phyloP scores from a whole-genome alignment of 2,797 vertebrate genomes.

The Merluccius polli region DNA sequence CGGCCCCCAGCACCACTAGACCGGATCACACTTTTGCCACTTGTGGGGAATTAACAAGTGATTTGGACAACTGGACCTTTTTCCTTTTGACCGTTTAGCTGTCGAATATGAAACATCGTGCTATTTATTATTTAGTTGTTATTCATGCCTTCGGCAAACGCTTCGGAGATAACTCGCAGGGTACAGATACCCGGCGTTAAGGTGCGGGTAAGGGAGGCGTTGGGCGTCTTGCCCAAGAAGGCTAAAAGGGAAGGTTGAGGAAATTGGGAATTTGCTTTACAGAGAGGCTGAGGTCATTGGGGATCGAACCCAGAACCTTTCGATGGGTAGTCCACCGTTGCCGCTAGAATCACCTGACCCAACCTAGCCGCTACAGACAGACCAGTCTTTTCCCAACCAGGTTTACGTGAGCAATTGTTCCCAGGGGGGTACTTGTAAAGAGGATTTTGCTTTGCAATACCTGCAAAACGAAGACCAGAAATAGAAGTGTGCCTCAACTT shows the following conservation, averaged over 20 bases:
- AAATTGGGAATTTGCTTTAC: not conserved
- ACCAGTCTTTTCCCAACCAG: not conserved
- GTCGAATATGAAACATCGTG: not conserved
- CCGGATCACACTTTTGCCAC: constrained; percentile 17
- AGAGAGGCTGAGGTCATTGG: not conserved
- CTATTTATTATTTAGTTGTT: not conserved
- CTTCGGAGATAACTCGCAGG: not conserved
- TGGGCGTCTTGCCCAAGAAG: not conserved
- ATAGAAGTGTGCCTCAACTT: not conserved
- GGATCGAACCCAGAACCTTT: not conserved
- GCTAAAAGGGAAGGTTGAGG: not conserved
- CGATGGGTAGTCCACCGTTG: not conserved
- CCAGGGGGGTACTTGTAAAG: not conserved
- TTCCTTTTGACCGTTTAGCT: not conserved
- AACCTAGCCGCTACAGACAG: not conserved
- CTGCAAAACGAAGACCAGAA: not conserved
- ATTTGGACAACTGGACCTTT: not conserved
- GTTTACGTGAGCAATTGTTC: not conserved
- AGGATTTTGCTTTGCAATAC: not conserved
- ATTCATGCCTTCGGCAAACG: not conserved
- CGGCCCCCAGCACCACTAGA: constrained; percentile 40
- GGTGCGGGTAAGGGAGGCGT: not conserved
- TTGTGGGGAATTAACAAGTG: constrained; percentile 21
- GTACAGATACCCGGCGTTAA: not conserved
- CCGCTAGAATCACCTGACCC: too few relatives aligned